Conservation (phyloP, 2,888 invertebrate genomes). For the Hydropsyche betteni region DNA sequence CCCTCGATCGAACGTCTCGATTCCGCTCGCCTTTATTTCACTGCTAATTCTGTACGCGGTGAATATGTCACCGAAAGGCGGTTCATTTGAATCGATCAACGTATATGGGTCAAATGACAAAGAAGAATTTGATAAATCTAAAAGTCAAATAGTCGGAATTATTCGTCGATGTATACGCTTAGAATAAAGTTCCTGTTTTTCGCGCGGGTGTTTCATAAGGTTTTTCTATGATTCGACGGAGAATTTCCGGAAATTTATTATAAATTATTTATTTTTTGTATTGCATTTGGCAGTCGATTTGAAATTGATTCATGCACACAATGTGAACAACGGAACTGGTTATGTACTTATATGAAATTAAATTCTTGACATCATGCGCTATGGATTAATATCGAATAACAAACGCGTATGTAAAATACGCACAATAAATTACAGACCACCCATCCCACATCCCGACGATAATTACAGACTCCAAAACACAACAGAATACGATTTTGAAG, state of each 20-base stretch:
- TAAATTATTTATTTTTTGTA: not conserved
- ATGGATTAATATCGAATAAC: conserved; percentile 2
- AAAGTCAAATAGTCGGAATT: conserved; percentile 30
- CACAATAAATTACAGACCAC: conserved; percentile 37
- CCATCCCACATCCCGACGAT: conserved; percentile 28
- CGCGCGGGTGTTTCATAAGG: not conserved
- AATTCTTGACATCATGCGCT: conserved; percentile 7
- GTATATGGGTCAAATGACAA: conserved; percentile 42
- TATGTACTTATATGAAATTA: not conserved
- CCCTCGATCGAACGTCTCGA: too few species aligned
- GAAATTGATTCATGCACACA: not conserved
- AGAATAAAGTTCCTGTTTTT: conserved; percentile 28
- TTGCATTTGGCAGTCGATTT: too few species aligned
- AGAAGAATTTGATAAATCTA: conserved; percentile 30
- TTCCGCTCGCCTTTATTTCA: not conserved
- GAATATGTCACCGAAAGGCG: not conserved
- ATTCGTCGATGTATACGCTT: conserved; percentile 34
- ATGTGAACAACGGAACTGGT: not conserved
- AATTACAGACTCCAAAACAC: conserved; percentile 22
- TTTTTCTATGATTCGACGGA: not conserved
- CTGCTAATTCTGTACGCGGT: not conserved
- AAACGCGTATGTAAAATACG: conserved; percentile 18
- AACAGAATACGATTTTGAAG: not conserved
- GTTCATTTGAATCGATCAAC: conserved; percentile 13
- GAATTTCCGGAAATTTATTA: not conserved